A percentile compares a stretch with the other conserved stretches of the same genome.
Conservation (phyloP, 2,113 vertebrate genomes). For the Cheilinus undulatus region DNA sequence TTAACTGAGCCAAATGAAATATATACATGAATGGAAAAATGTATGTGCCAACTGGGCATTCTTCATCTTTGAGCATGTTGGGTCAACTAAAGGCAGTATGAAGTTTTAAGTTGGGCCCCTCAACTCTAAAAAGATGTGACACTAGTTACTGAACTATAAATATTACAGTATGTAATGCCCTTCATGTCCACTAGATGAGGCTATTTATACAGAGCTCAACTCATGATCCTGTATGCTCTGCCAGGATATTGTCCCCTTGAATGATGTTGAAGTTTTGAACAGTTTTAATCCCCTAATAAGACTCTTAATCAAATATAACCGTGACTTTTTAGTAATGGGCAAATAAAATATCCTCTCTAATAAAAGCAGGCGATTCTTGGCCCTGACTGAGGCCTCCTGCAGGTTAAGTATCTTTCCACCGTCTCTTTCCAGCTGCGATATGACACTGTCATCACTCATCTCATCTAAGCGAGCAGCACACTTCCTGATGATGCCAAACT, state of each 20-base stretch:
- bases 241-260: neutral
- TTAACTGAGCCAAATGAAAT: too few relatives aligned
- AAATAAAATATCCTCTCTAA: neutral
- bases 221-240: neutral
- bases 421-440: constrained; percentile 38
- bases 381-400: neutral
- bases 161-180: neutral
- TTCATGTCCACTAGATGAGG: constrained; percentile 64
- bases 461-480: constrained; percentile 40
- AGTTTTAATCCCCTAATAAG: neutral
- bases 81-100: too few relatives aligned
- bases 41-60: too few relatives aligned
- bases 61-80: too few relatives aligned
- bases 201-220: constrained; percentile 23
- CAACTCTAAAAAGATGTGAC: too few relatives aligned
- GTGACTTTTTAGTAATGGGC: neutral
- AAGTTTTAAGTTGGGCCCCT: too few relatives aligned
- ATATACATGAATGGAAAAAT: too few relatives aligned
- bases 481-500: constrained; percentile 31
- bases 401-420: constrained; percentile 1
- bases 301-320: neutral
- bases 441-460: constrained; percentile 33
- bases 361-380: constrained; percentile 5
- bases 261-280: neutral
- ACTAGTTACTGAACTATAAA: too few relatives aligned